Percentiles rank a stretch among this genome's conserved stretches.
Conservation (phyloP, 1,140 invertebrate species). For the Diprion similis region DNA sequence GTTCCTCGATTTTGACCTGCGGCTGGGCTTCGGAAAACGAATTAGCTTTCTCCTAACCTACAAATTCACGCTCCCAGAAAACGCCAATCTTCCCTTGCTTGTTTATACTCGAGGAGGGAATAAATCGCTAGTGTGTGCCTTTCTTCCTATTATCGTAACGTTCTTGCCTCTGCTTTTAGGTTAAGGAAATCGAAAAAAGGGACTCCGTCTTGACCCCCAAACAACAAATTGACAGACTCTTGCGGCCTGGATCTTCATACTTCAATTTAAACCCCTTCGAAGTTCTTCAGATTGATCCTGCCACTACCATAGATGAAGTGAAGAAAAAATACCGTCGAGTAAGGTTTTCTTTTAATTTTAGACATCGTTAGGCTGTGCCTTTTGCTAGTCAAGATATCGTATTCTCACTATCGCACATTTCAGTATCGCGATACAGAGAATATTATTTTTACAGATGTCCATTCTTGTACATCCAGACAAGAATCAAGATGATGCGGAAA, state of each 20-base stretch:
- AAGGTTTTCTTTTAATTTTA: slow-evolving; percentile 37
- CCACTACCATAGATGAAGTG: slow-evolving; percentile 86
- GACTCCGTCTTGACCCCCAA: slow-evolving; percentile 91
- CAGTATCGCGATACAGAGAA: neutral
- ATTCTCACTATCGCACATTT: slow-evolving; percentile 1
- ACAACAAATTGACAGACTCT: slow-evolving; percentile 93
- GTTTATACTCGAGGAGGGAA: no score
- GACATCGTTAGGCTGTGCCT: slow-evolving; percentile 20
- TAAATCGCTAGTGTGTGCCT: no score
- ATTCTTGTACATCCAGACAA: slow-evolving; percentile 99
- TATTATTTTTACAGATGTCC: slow-evolving; percentile 73
- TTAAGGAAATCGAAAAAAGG: slow-evolving; percentile 94
- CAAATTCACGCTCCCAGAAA: no score
- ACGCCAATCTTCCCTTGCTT: no score
- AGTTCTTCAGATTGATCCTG: slow-evolving; percentile 94
- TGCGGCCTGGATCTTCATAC: slow-evolving; percentile 93
- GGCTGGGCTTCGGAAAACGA: no score
- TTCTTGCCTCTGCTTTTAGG: slow-evolving; percentile 63
- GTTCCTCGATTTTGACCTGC: no score
- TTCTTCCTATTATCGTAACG: no score
- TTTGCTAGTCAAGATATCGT: slow-evolving; percentile 16
- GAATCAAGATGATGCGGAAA: slow-evolving; percentile 94
- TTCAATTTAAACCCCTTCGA: slow-evolving; percentile 97
- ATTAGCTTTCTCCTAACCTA: no score
- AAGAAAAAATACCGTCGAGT: slow-evolving; percentile 95